Evolutionary conservation across 2,113 vertebrate species (phyloP).

Genomic region (Tachysurus fulvidraco): DNA sequence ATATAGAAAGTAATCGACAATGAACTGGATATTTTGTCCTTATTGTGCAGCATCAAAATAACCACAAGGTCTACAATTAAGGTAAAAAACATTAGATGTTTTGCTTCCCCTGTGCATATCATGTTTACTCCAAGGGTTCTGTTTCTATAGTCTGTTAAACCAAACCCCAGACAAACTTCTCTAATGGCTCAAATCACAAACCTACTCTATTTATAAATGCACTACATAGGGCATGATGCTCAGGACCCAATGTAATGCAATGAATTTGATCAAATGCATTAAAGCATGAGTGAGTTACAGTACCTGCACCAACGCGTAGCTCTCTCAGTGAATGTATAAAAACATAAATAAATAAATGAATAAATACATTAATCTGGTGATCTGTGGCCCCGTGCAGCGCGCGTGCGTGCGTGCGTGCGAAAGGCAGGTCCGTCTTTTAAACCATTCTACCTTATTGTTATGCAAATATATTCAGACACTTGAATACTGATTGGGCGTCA

Average conservation of each 20-base stretch:
- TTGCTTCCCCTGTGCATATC: background rate
- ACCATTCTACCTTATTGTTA: background rate
- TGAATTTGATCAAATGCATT: background rate
- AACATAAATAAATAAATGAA: background rate
- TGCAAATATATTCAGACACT: background rate
- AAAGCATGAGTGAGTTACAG: background rate
- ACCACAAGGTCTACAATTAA: background rate
- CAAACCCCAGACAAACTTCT: background rate
- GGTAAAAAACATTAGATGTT: background rate
- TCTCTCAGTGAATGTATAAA: background rate
- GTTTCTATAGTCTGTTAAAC: background rate
- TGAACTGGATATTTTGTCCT: background rate
- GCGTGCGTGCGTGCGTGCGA: background rate
- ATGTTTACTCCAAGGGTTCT: background rate
- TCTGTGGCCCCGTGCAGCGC: background rate
- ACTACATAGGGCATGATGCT: background rate
- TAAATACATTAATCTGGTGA: background rate
- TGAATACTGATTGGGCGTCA: background rate
- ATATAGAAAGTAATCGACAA: background rate
- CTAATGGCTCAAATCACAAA: background rate
- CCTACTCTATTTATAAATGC: background rate
- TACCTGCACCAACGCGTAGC: conserved; percentile 6
- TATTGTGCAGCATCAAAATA: background rate
- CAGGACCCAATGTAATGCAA: background rate
- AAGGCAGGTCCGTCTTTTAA: background rate